Evolutionary conservation across 2,888 invertebrate genomes (phyloP).

Genomic region (Glyphotaelius pellucidus): DNA sequence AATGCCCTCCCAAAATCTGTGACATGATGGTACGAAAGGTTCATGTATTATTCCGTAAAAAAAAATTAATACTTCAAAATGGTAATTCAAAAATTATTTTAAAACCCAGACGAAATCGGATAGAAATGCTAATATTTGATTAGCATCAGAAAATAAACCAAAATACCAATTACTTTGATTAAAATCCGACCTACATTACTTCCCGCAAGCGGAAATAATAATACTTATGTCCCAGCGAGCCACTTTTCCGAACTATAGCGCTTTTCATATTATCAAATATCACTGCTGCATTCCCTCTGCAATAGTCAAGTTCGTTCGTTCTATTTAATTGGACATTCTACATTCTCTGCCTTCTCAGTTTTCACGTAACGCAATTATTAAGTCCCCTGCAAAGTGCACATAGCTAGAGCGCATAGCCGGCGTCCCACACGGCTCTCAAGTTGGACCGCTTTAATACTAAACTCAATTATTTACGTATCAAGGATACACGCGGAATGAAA

Average conservation of each 20-base stretch:
- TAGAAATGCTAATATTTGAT: neutral
- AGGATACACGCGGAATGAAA: neutral
- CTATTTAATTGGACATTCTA: constrained; percentile 11
- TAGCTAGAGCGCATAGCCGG: neutral
- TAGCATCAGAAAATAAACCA: neutral
- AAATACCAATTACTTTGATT: neutral
- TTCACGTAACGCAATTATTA: constrained; percentile 27
- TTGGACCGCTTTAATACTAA: neutral
- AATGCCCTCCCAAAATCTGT: too few relatives aligned
- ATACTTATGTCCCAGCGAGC: neutral
- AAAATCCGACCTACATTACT: neutral
- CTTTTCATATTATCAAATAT: constrained; percentile 25
- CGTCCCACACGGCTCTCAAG: neutral
- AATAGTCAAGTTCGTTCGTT: constrained; percentile 5
- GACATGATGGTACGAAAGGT: too few relatives aligned
- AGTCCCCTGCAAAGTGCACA: neutral
- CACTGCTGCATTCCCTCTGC: neutral
- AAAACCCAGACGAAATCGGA: too few relatives aligned
- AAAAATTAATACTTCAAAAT: too few relatives aligned
- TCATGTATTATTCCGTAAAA: too few relatives aligned
- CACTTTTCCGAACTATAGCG: neutral
- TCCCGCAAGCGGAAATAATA: neutral
- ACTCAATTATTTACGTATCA: neutral
- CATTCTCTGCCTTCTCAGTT: constrained; percentile 13
- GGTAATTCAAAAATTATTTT: too few relatives aligned